phyloP scores from a whole-genome alignment of 2,113 vertebrate genomes.

The Phaethon lepturus region DNA sequence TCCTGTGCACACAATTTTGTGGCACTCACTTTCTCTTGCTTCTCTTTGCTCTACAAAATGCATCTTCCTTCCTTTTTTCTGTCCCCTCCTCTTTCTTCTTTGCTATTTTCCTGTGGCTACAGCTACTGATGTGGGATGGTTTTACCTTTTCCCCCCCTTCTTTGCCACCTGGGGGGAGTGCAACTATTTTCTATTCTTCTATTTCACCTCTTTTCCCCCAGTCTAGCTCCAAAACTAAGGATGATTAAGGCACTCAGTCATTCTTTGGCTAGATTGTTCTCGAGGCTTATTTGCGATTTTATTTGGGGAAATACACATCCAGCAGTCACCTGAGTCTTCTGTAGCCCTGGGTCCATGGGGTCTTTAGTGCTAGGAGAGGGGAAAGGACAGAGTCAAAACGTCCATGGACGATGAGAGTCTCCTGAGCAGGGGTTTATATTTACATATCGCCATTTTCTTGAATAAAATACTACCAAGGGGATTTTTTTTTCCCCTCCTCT shows the following conservation, averaged over 20 bases:
- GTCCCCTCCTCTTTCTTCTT: not conserved
- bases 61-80: slow-evolving; percentile 24
- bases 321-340: not conserved
- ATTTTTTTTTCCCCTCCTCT: not conserved
- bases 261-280: not conserved
- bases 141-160: not conserved
- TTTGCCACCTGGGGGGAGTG: not conserved
- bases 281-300: not conserved
- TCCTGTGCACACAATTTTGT: not conserved
- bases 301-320: not conserved
- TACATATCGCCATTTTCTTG: not conserved
- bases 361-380: not conserved
- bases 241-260: not conserved
- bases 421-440: not conserved
- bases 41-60: not conserved
- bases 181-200: not conserved
- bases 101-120: not conserved
- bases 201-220: not conserved
- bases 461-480: not conserved
- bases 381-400: not conserved
- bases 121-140: not conserved
- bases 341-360: rapidly evolving
- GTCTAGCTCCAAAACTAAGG: not conserved
- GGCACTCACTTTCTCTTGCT: not conserved
- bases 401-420: not conserved